Percentiles rank a stretch among this genome's conserved stretches.
phyloP scores from a whole-genome alignment of 2,113 vertebrate genomes.

The Cranoglanis bouderius region DNA sequence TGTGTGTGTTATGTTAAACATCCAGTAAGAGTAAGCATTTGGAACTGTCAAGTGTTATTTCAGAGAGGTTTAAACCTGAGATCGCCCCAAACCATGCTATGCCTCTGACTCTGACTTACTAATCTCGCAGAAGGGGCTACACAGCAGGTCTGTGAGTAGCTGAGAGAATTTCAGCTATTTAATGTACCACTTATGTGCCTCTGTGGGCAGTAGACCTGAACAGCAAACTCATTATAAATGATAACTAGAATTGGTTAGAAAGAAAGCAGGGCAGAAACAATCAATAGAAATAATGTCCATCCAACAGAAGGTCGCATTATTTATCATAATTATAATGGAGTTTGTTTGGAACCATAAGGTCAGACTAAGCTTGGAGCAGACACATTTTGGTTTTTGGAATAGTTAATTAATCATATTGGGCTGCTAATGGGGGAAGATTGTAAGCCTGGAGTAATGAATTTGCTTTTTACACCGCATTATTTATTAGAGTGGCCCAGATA shows the following conservation, averaged over 20 bases:
- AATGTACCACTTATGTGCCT: not conserved
- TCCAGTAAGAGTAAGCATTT: not conserved
- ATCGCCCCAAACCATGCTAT: not conserved
- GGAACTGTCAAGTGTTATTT: not conserved
- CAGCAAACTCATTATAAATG: conserved; percentile 52
- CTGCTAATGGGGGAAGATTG: conserved; percentile 48
- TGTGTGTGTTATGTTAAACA: not conserved
- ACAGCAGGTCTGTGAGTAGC: conserved; percentile 13
- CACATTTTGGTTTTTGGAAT: conserved; percentile 54
- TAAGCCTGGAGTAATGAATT: conserved; percentile 39
- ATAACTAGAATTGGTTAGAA: conserved; percentile 63
- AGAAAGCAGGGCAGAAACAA: conserved; percentile 48
- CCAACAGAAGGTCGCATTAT: conserved; percentile 62
- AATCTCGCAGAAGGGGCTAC: not conserved
- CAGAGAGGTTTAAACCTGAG: not conserved
- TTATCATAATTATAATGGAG: conserved; percentile 71
- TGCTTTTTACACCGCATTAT: conserved; percentile 13
- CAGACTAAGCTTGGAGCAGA: conserved; percentile 63
- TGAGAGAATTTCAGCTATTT: conserved; percentile 1
- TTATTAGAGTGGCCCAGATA: conserved; percentile 33
- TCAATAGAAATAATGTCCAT: conserved; percentile 46
- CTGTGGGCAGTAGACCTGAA: conserved; percentile 34
- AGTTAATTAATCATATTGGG: conserved; percentile 61
- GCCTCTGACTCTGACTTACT: not conserved
- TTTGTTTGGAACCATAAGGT: conserved; percentile 66